Evolutionary conservation across 2,797 vertebrate species (phyloP).

Genomic region (Neostethus bicornis): DNA sequence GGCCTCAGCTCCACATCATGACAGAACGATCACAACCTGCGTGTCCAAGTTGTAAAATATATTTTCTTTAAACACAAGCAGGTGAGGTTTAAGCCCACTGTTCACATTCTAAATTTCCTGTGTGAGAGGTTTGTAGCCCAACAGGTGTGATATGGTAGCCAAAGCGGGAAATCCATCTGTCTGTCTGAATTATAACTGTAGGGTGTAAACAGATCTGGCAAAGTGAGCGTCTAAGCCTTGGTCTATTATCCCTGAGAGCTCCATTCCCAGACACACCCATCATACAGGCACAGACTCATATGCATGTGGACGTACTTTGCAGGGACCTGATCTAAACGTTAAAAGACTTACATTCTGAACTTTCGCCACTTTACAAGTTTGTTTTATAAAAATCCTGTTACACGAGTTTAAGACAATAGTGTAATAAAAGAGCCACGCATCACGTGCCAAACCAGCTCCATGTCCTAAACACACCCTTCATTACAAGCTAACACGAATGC

Average conservation of each 20-base stretch:
- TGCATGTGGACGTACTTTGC: neutral
- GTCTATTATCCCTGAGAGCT: slow-evolving; percentile 54
- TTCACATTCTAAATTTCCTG: neutral
- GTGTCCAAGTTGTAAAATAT: too few species aligned
- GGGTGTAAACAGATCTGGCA: slow-evolving; percentile 70
- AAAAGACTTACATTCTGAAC: neutral
- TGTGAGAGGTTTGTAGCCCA: slow-evolving; percentile 18
- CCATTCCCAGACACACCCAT: slow-evolving; percentile 74
- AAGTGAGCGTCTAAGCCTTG: slow-evolving; percentile 51
- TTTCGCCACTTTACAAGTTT: neutral
- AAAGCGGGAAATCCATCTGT: slow-evolving; percentile 32
- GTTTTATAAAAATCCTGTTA: slow-evolving; percentile 13
- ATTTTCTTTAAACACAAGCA: neutral
- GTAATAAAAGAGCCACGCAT: neutral
- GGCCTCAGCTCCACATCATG: neutral
- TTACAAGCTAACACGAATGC: slow-evolving; percentile 54
- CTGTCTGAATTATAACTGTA: slow-evolving; percentile 55
- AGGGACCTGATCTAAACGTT: neutral
- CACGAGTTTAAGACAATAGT: slow-evolving; percentile 24
- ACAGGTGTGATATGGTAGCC: slow-evolving; percentile 26
- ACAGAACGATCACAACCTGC: too few species aligned
- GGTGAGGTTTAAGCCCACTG: neutral
- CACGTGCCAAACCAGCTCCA: neutral
- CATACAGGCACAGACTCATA: slow-evolving; percentile 3
- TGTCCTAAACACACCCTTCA: slow-evolving; percentile 32